Evolutionary conservation across 2,888 invertebrate species (phyloP).

Genomic region (Agrochola litura): DNA sequence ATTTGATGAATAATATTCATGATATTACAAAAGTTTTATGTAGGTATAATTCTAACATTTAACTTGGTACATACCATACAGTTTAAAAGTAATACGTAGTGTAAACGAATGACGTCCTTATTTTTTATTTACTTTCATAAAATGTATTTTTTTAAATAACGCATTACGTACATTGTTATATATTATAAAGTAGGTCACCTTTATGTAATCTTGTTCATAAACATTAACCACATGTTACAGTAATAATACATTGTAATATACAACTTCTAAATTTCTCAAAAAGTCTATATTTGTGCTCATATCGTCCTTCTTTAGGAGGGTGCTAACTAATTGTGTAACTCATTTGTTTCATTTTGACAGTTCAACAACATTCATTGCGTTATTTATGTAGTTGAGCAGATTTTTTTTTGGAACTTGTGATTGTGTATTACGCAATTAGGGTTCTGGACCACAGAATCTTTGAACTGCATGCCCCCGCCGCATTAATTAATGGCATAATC

Average conservation of each 20-base stretch:
- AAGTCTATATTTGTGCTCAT: not conserved
- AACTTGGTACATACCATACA: not conserved
- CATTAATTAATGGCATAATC: not conserved
- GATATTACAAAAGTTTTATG: not conserved
- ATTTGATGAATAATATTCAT: conserved; percentile 8
- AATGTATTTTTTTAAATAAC: not conserved
- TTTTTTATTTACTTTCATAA: not conserved
- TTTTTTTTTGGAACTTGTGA: no score
- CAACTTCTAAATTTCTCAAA: not conserved
- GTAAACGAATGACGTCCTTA: not conserved
- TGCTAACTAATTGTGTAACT: no score
- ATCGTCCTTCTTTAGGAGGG: not conserved
- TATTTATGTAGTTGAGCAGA: no score
- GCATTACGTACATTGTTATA: not conserved
- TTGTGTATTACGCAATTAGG: no score
- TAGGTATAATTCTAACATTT: not conserved
- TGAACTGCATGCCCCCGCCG: not conserved
- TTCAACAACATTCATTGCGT: no score
- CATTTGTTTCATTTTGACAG: no score
- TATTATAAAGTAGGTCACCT: not conserved
- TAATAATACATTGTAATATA: conserved; percentile 1
- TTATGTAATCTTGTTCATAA: conserved; percentile 14
- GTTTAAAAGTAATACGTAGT: not conserved
- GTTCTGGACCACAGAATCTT: not conserved
- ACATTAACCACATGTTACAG: not conserved